Conservation (phyloP, 2,113 vertebrate species). For the Verasper variegatus region DNA sequence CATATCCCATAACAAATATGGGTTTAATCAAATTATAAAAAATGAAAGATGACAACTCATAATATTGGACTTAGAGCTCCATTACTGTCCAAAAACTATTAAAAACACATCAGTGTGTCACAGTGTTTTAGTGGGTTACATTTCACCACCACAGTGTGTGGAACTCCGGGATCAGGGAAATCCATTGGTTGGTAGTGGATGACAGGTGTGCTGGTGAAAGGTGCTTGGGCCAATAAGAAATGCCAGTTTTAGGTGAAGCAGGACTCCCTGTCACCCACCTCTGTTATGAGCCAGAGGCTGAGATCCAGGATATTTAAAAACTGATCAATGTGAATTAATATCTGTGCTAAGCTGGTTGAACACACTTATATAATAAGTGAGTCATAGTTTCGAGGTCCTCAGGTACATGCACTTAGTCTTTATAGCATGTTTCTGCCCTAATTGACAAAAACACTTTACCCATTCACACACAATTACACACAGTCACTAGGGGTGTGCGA, state of each 20-base stretch:
- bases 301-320: too few relatives aligned
- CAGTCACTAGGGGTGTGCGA: too few relatives aligned
- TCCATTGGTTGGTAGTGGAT: background rate
- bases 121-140: too few relatives aligned
- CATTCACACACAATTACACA: too few relatives aligned
- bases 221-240: background rate
- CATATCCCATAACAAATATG: background rate
- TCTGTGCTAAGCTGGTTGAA: too few relatives aligned
- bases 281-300: too few relatives aligned
- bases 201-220: background rate
- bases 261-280: background rate
- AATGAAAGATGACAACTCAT: background rate
- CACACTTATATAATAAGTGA: too few relatives aligned
- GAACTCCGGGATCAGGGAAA: background rate
- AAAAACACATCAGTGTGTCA: background rate
- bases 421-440: too few relatives aligned
- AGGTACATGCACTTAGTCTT: too few relatives aligned
- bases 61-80: background rate
- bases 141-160: background rate
- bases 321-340: too few relatives aligned
- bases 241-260: background rate
- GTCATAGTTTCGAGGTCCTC: too few relatives aligned
- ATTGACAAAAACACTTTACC: too few relatives aligned
- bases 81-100: background rate
- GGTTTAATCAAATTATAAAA: constrained; percentile 1